Evolutionary conservation across 2,113 vertebrate species (phyloP), one percentile per base, ranked within the genome.

Genomic region (Pycnonotus jocosus): DNA sequence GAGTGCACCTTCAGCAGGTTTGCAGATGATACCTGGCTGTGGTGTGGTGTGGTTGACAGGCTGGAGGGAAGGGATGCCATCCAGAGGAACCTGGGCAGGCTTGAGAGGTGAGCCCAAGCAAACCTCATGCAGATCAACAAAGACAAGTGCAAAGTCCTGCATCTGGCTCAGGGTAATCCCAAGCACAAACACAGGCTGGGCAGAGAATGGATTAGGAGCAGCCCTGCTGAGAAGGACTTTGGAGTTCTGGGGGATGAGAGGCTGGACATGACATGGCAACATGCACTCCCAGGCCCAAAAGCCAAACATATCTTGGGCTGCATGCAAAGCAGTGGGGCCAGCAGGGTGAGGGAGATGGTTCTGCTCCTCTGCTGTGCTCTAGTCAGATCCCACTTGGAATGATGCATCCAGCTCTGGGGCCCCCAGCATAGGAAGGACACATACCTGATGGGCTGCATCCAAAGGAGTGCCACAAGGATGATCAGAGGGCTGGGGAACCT

Each of bases 381-480:
- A 14, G 22, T 54, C 35, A 86, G 15, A 40, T 9, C 22, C 6
- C 53, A 73, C 17, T 53, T 48, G 40, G 9, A 73, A 7, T 15
- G 20, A 22, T 48, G 22, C 20, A 21, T 12, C n/a, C 60, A 73
- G 18, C 45, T 48, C 40, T 68, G 22, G 30, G 25, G 22, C 6
- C 30, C 45, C 25, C 53, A 68, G 1, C 30, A 33, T 3, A 37
- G 11, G 42, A 78, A 57, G 21, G 30, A 71, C 8, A 13, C 0
- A 1, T 11, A 35, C 8, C 9, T 37, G 64, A 37, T 28, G 22
- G 18, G 20, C 18, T 0, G 0, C 61, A 23, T 33, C 18, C 62
- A 35, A 47, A 62, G 31, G 31, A 90, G 3, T 12, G 48, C 4
- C 31, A 56, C 42, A 35, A 48, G 56, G n/a, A 69, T 48, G 35